phyloP scores from a whole-genome alignment of 2,797 vertebrate genomes.

The Chelonia mydas region DNA sequence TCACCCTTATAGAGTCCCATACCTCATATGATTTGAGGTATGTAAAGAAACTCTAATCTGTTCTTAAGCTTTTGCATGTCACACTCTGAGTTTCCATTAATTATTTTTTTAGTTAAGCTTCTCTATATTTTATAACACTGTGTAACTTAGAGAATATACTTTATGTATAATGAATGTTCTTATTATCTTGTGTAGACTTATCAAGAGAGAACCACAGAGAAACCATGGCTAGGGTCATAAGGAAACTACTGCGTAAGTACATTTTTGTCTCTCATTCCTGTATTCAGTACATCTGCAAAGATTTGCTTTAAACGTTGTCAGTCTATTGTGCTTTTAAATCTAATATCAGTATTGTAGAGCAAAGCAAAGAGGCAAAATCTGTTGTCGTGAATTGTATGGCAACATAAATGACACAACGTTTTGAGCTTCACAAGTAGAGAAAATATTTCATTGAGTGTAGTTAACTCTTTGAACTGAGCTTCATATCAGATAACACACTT shows the following conservation, averaged over 20 bases:
- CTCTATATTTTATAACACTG: background rate
- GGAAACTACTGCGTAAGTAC: slow-evolving; percentile 93
- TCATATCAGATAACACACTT: background rate
- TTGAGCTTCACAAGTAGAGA: slow-evolving; percentile 14
- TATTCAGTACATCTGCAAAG: background rate
- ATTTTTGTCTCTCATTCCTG: background rate
- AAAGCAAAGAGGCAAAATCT: background rate
- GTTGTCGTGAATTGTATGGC: background rate
- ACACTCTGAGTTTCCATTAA: background rate
- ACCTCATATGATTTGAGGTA: background rate
- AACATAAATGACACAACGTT: background rate
- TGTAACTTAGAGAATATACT: background rate
- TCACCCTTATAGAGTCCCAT: background rate
- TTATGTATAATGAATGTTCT: background rate
- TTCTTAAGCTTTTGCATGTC: background rate
- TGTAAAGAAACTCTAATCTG: background rate
- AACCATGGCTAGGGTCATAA: slow-evolving; percentile 89
- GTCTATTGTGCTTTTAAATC: background rate
- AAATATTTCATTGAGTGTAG: background rate
- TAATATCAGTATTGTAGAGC: background rate
- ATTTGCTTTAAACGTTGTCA: background rate
- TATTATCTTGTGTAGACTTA: slow-evolving; percentile 81
- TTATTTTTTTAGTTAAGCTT: background rate
- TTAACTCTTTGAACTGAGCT: slow-evolving; percentile 1
- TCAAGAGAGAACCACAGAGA: slow-evolving; percentile 95